Base-by-base conservation (phyloP, 1,140 invertebrate species). In the Ceratosolen fusciceps region DNA sequence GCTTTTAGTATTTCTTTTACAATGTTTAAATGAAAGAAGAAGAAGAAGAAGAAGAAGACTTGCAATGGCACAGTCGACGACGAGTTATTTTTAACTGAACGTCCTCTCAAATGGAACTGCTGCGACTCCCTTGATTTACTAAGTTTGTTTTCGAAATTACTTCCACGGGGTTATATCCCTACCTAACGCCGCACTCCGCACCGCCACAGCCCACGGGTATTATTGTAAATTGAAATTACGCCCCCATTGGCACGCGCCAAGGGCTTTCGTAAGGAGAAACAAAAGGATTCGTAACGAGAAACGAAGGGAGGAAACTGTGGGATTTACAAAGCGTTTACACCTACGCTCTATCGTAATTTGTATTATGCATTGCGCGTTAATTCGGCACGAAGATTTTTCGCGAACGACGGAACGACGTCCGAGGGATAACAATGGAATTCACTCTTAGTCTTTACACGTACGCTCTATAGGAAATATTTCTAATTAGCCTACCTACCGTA, bases 21-120 rank as follows among this genome's bases (percentile, higher is more conserved):
- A 21, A 2, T n/a, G 5, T 1, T n/a, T 9, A 37, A 65, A 65
- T 21, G 34, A n/a, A n/a, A n/a, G n/a, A n/a, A n/a, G n/a, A n/a
- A n/a, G n/a, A n/a, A n/a, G n/a, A n/a, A n/a, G n/a, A n/a, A n/a
- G n/a, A n/a, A n/a, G n/a, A n/a, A 65, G 4, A 37, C 31, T 31
- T 37, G 0, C 1, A 65, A n/a, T 7, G 26, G 9, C 37, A 8
- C n/a, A 37, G 0, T 2, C 19, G 31, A 34, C n/a, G n/a, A n/a
- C 24, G 34, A 62, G 58, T 34, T 60, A 4, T 62, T 62, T 34
- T 65, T n/a, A 65, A 65, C 21, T 37, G n/a, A 65, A n/a, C 21
- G 21, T 52, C 19, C 12, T 43, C 5, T 43, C 39, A 43, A 43
- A 52, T 65, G 7, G 7, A 65, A 65, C n/a, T 37, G 31, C 34